Evolutionary conservation across 53 echinoderm and acorn worm genomes (phyloP), one percentile per base, ranked within the genome.

Genomic region (Astropecten irregularis): DNA sequence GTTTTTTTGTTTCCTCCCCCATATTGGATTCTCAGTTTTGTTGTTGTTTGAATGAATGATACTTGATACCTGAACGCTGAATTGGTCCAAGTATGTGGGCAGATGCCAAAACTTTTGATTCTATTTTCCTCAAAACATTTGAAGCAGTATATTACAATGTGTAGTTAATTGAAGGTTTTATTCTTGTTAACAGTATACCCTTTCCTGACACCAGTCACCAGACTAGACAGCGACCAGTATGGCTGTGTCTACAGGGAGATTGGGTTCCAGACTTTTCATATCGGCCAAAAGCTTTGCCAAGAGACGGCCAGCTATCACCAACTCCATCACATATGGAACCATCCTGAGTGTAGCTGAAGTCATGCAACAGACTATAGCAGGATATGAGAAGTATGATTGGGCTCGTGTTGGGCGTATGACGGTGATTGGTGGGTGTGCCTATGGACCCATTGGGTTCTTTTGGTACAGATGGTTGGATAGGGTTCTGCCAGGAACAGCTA

Each of bases 391-490:
- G 39, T 85, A 87, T 40, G 92, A 96, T 37, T 87, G 85, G 77
- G 67, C 60, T 11, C 89, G 89, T 57, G 88, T 94, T 30, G 81
- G 84, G 9, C 83, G 83, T 27, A 87, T 94, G 83, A 72, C 74
- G 29, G 65, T 94, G 20, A 84, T 96, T 20, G 97, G 97, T 11
- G 81, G 85, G 31, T 89, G 92, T 39, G 92, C 87, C 68, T 92
- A 85, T 66, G 97, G 97, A 55, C 97, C 97, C 48, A 81, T 92
- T 14, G 93, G 91, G 4, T 94, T 85, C 79, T 73, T 82, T 30
- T 96, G 97, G 97, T 96, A 93, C 68, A 84, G 85, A 35, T 94
- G 95, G 92, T 70, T 96, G 38, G 97, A 96, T 46, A 68, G 69
- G 31, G 40, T 84, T 9, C 63, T 96, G 23, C 94, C 92, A 2